phyloP scores from a whole-genome alignment of 2,888 invertebrate species.

The Junonia oenone region DNA sequence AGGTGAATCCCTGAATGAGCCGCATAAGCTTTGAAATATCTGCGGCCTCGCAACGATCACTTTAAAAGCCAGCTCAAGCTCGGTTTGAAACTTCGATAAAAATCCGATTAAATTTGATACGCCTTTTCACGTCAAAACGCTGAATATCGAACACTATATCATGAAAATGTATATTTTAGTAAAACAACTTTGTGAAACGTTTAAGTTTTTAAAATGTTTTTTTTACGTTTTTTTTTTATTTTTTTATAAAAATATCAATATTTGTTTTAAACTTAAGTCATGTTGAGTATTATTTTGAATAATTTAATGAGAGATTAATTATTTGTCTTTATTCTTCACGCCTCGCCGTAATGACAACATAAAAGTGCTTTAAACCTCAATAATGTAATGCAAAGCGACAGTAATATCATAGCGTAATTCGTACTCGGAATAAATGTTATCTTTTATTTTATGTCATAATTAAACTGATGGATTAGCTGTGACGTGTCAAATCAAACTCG shows the following conservation, averaged over 20 bases:
- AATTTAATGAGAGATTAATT: no score
- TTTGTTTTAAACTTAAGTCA: no score
- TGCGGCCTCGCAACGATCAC: conserved; percentile 32
- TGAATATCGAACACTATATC: background rate
- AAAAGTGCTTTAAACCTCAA: no score
- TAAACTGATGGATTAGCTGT: background rate
- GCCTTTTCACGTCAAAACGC: background rate
- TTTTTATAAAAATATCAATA: no score
- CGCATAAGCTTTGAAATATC: conserved; percentile 60
- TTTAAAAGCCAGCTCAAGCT: conserved; percentile 18
- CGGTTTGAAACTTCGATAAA: conserved; percentile 4
- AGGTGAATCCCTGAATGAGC: conserved; percentile 45
- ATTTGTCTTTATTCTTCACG: no score
- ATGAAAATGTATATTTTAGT: background rate
- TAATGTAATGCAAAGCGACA: no score
- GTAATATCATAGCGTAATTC: no score
- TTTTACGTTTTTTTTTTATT: no score
- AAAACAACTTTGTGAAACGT: background rate
- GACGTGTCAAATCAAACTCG: background rate
- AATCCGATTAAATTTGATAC: background rate
- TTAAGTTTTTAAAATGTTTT: no score
- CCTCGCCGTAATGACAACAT: no score
- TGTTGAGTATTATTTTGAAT: no score
- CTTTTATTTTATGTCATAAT: background rate
- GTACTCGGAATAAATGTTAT: background rate